These are phyloP conservation scores for Catostylus mosaicus DNA, from an alignment of 30 jellyfish, hydroid and myxozoan species.

Conservation along the genomic window DNA sequence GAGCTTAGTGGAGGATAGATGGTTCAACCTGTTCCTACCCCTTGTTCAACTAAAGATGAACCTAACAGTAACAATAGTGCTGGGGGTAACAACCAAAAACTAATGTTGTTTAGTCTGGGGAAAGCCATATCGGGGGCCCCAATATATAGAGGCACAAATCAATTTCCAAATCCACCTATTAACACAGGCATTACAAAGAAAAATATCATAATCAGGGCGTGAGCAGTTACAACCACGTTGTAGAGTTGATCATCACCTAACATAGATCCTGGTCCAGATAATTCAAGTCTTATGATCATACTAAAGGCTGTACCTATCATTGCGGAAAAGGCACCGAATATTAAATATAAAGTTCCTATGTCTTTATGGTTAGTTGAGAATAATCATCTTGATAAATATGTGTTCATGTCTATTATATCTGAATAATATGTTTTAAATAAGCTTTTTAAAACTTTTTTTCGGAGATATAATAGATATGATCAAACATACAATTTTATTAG, in stretches of 20 bases:
- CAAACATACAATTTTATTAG: background rate
- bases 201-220: slow-evolving; percentile 74
- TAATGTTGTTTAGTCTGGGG: slow-evolving; percentile 69
- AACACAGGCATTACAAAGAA: slow-evolving; percentile 80
- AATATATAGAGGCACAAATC: slow-evolving; percentile 66
- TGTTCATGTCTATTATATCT: slow-evolving; percentile 27
- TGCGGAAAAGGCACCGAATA: slow-evolving; percentile 73
- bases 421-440: background rate
- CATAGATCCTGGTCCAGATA: slow-evolving; percentile 72
- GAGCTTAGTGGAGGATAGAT: slow-evolving; percentile 74
- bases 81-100: slow-evolving; percentile 76
- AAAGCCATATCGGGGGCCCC: slow-evolving; percentile 89
- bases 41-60: slow-evolving; percentile 66
- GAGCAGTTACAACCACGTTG: slow-evolving; percentile 54
- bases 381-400: slow-evolving; percentile 59
- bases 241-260: slow-evolving; percentile 74
- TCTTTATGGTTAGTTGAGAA: slow-evolving; percentile 81
- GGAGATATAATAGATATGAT: slow-evolving; percentile 14
- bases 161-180: slow-evolving; percentile 83
- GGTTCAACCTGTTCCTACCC: slow-evolving; percentile 89
- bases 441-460: background rate
- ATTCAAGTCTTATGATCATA: slow-evolving; percentile 71
- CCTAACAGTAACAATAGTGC: slow-evolving; percentile 46
- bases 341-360: slow-evolving; percentile 62
- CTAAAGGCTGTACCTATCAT: slow-evolving; percentile 81